A percentile compares a stretch with the other conserved stretches of the same genome.
phyloP scores from a whole-genome alignment of 1,140 invertebrate species.

The Harpegnathos saltator region DNA sequence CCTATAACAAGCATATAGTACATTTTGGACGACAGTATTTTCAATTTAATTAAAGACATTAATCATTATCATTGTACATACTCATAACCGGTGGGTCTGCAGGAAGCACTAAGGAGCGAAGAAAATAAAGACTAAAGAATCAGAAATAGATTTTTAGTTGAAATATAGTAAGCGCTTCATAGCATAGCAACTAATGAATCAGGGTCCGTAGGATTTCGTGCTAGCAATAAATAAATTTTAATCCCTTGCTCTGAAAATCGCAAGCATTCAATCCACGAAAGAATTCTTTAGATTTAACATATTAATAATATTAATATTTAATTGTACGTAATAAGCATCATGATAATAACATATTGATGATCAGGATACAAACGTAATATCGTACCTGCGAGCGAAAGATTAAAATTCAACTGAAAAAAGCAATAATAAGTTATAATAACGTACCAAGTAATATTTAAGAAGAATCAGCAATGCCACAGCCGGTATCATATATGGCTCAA shows the following conservation, averaged over 20 bases:
- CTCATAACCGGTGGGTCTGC: conserved; percentile 2
- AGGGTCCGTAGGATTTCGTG: neutral
- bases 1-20: conserved; percentile 2
- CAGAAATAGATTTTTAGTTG: conserved; percentile 19
- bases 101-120: neutral
- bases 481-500: conserved; percentile 95
- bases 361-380: neutral
- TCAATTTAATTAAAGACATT: too few relatives aligned
- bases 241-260: neutral
- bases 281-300: neutral
- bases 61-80: conserved; percentile 27
- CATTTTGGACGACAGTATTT: neutral
- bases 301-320: neutral
- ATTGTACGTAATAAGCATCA: neutral
- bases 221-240: conserved; percentile 24
- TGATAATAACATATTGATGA: neutral
- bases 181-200: conserved; percentile 29
- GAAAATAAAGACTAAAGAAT: conserved; percentile 46
- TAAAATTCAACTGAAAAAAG: conserved; percentile 29
- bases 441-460: conserved; percentile 90
- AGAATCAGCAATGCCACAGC: conserved; percentile 91
- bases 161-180: conserved; percentile 11
- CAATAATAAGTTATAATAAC: conserved; percentile 64
- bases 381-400: neutral
- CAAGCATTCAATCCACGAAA: neutral